Evolutionary conservation across 2,888 invertebrate genomes (phyloP), one percentile per base, ranked within the genome.

Genomic region (Ramazzottius varieornatus): DNA sequence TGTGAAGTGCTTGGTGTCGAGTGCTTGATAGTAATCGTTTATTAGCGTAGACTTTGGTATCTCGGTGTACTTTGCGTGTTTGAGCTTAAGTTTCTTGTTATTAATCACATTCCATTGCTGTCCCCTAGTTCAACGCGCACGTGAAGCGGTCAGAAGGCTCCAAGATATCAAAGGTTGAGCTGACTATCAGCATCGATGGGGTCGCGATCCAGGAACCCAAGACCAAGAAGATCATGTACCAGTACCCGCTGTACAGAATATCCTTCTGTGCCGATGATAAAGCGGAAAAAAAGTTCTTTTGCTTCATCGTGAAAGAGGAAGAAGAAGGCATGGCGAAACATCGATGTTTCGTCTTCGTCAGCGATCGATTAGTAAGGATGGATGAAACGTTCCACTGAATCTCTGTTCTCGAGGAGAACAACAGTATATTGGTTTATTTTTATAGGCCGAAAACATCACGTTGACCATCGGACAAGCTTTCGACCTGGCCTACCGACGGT

Each of bases 201-300:
- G 91, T 96, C 64, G 90, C 91, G 66, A 86, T 96, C 71, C 86
- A 87, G 75, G 86, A 86, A 69, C 79, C 81, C 68, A 82, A 82
- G 73, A 78, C 79, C 34, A 82, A 81, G 82, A 77, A 79, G 73
- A 88, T 92, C 66, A 81, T 92, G 74, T 87, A 92, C 77, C 91
- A 92, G 77, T 94, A 93, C 76, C 94, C 94, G 0, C 80, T 96
- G 63, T 93, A 94, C 76, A 84, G 92, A 78, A 96, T 96, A 78
- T 94, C 93, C 0, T 96, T 96, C 79, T 96, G 94, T 79, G 94
- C 96, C 1, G 96, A 96, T 75, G 96, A 96, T 78, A 96, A 96
- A 75, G 89, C 91, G 65, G 93, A 93, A 71, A 94, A 93, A 77
- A 87, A 89, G 71, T 92, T 93, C 79, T 93, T 96, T 78, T 89